Base-by-base conservation (phyloP, 2,888 invertebrate species). In the Drosophila ustulata region DNA sequence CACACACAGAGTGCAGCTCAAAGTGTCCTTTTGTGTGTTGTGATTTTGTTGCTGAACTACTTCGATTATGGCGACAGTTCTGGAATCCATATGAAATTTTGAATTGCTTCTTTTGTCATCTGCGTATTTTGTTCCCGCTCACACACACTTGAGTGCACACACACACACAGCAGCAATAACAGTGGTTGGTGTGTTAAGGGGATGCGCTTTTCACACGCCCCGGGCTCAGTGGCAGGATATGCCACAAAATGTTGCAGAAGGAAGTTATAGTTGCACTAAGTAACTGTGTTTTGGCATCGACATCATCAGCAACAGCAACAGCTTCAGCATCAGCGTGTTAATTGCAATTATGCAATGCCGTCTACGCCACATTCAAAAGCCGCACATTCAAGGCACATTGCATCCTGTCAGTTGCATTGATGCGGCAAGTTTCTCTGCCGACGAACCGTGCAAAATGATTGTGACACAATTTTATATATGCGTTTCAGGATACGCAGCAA, bases 391-490 rank as follows among this genome's bases (percentile, higher is more conserved):
- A 39, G 57, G 61, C 66, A 62, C 71, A 67, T 63, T 66, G 80
- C 83, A 82, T 83, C 71, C 83, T 81, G 86, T 77, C 81, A 78
- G 78, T 74, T 81, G 79, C 84, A 81, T 75, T 78, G 80, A 81
- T 74, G 83, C 73, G 61, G 58, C 61, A 72, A 65, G 63, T 51
- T 75, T 53, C 71, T 41, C 51, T 30, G 74, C 70, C 73, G 57
- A 71, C 78, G 78, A 91, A 83, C 84, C 90, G 83, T 83, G 80
- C 81, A 85, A 89, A 88, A 90, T 90, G 88, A 83, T 90, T 91
- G 89, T 91, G 91, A 89, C 91, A 90, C 90, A 90, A 88, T 90
- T 90, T 87, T 82, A 87, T 90, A 85, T 82, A 87, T 85, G 82
- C 84, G 76, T 80, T 78, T 71, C 86, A 85, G 77, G 73, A 78